These are phyloP conservation scores for Paelopatides confundens DNA, from an alignment of 53 echinoderm and acorn worm genomes.

Conservation along the genomic window DNA sequence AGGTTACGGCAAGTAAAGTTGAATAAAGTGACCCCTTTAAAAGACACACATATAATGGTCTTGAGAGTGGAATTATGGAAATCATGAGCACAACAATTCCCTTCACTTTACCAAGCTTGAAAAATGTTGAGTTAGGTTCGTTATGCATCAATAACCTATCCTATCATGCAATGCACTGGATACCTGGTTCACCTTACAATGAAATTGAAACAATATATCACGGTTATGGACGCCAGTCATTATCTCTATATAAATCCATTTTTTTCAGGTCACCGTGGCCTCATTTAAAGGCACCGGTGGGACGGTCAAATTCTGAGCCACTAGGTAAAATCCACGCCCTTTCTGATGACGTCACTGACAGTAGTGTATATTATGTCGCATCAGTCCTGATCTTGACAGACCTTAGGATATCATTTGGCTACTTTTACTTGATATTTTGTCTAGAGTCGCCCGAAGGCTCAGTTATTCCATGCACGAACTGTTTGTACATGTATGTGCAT, in stretches of 20 bases:
- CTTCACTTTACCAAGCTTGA: no score
- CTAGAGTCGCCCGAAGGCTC: slow-evolving; percentile 28
- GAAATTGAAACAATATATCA: no score
- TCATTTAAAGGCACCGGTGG: slow-evolving; percentile 3
- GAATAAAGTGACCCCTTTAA: no score
- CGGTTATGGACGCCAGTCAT: neutral
- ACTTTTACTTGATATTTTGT: neutral
- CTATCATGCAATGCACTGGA: no score
- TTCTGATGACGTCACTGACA: neutral
- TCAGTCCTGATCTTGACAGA: neutral
- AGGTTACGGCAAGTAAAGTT: no score
- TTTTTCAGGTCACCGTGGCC: neutral
- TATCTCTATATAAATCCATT: neutral
- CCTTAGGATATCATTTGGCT: neutral
- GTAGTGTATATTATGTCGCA: neutral
- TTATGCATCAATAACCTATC: no score
- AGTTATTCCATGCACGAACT: slow-evolving; percentile 3
- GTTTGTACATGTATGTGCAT: slow-evolving; percentile 52
- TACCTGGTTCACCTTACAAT: no score
- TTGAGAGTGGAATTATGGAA: no score
- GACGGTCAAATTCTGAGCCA: neutral
- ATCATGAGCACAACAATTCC: no score
- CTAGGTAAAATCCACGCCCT: slow-evolving; percentile 3
- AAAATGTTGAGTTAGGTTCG: no score
- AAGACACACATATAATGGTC: no score